These are phyloP conservation scores for Polypedilum pembai DNA, from an alignment of 1,140 invertebrate species.

Conservation along the genomic window DNA sequence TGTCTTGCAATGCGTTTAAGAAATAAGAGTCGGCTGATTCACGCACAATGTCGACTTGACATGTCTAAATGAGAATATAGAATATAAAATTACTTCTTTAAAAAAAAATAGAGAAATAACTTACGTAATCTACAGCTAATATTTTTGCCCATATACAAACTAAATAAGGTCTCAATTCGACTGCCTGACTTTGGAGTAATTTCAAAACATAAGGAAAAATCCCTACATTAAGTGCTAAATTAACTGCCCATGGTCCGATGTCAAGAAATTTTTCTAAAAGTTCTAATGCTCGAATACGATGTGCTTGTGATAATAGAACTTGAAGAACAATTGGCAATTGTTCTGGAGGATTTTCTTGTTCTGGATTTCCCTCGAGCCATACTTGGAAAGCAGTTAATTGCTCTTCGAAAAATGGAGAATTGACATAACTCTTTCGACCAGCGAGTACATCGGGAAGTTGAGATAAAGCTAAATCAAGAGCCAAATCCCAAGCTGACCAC, in stretches of 20 bases:
- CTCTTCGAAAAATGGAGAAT: conserved; percentile 94
- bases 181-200: conserved; percentile 84
- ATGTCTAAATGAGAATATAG: conserved; percentile 57
- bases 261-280: conserved; percentile 92
- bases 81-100: conserved; percentile 30
- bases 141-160: conserved; percentile 99
- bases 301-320: conserved; percentile 94
- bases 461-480: conserved; percentile 84
- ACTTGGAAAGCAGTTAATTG: conserved; percentile 98
- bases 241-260: conserved; percentile 94
- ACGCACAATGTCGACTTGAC: conserved; percentile 90
- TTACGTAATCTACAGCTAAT: conserved; percentile 88
- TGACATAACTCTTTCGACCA: conserved; percentile 56
- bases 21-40: conserved; percentile 96
- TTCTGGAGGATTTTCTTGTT: conserved; percentile 75
- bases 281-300: conserved; percentile 88
- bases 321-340: conserved; percentile 97
- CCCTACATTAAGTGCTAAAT: conserved; percentile 90
- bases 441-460: conserved; percentile 75
- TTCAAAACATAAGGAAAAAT: conserved; percentile 99
- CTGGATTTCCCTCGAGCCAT: conserved; percentile 78
- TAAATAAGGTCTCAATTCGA: conserved; percentile 82
- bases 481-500: conserved; percentile 97
- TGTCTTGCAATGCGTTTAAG: conserved; percentile 78
- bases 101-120: conserved; percentile 36